Base-by-base conservation (phyloP, 2,888 invertebrate species). In the Amaurobius ferox region DNA sequence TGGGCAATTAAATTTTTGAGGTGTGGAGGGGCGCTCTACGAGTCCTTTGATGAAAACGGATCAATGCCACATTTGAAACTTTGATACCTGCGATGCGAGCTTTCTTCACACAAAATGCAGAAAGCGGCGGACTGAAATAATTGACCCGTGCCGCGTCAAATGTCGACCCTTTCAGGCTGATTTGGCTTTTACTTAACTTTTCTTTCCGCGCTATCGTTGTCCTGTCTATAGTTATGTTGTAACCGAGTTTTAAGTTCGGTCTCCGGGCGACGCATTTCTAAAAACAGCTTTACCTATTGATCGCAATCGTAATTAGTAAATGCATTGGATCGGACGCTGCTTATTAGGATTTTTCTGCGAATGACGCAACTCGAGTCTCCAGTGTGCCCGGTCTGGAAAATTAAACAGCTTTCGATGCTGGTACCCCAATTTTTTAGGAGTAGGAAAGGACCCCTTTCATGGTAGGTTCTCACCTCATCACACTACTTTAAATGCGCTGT, bases 231-330 rank as follows among this genome's bases (percentile, higher is more conserved):
- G 44, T 16, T 16, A 44, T 44, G 44, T 16, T 16, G 44, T 44
- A 44, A 16, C 44, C 16, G 44, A 7, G 44, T 44, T 44, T 44
- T 44, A 44, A 67, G 28, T 67, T 67, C 35, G 35, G 67, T 67
- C 35, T 67, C 67, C 67, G 67, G 13, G 67, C 67, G 67, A 67
- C 67, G 67, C 16, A 67, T 23, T 32, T 67, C 67, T 67, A 67
- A 67, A 67, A 67, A 67, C 67, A 67, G 67, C 67, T 32, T 23
- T 35, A 30, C 26, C 13, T 67, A 67, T 67, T 30, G 67, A 67
- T 67, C 39, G 67, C 32, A 11, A 28, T 23, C 28, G n/a, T 67
- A 67, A 67, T 67, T 67, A 67, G 67, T 35, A 35, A 67, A 67
- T 35, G 35, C 67, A 9, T 39, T 23, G 11, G 67, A 30, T 67